A percentile compares a stretch with the other conserved stretches of the same genome.
phyloP scores from a whole-genome alignment of 2,797 vertebrate genomes.

The Gymnocypris eckloni region DNA sequence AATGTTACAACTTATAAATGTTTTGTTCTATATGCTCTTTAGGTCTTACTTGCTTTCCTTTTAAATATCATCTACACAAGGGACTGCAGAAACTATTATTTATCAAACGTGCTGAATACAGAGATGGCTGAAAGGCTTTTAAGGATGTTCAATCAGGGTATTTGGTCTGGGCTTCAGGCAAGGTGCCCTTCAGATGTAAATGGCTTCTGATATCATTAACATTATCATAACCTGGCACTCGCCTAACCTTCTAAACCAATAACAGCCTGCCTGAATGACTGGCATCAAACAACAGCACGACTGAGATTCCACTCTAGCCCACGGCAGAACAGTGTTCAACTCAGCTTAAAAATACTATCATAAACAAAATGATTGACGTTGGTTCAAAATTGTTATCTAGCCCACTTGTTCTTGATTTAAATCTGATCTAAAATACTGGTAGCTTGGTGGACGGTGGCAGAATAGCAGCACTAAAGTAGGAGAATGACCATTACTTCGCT shows the following conservation, averaged over 20 bases:
- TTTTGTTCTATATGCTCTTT: conserved; percentile 51
- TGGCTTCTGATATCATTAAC: conserved; percentile 54
- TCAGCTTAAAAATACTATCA: conserved; percentile 37
- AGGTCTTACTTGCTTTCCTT: not conserved
- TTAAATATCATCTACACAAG: conserved; percentile 9
- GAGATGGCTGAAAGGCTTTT: conserved; percentile 38
- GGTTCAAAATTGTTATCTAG: conserved; percentile 61
- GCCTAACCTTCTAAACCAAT: conserved; percentile 51
- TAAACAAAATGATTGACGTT: conserved; percentile 57
- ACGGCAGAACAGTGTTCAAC: conserved; percentile 28
- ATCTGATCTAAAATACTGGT: conserved; percentile 43
- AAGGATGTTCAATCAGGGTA: conserved; percentile 26
- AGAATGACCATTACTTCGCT: conserved; percentile 19
- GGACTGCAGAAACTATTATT: not conserved
- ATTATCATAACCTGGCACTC: conserved; percentile 50
- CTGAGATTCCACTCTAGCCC: conserved; percentile 31
- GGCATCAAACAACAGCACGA: conserved; percentile 56
- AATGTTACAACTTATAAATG: conserved; percentile 76
- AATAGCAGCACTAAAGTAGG: conserved; percentile 30
- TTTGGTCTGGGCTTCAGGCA: conserved; percentile 35
- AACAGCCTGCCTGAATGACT: conserved; percentile 55
- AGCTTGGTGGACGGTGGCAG: not conserved
- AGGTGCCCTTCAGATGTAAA: conserved; percentile 52
- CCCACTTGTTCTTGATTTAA: conserved; percentile 55
- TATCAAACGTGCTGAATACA: conserved; percentile 25